Evolutionary conservation across 2,888 invertebrate species (phyloP), one percentile per base, ranked within the genome.

Genomic region (Trimorus sp.): DNA sequence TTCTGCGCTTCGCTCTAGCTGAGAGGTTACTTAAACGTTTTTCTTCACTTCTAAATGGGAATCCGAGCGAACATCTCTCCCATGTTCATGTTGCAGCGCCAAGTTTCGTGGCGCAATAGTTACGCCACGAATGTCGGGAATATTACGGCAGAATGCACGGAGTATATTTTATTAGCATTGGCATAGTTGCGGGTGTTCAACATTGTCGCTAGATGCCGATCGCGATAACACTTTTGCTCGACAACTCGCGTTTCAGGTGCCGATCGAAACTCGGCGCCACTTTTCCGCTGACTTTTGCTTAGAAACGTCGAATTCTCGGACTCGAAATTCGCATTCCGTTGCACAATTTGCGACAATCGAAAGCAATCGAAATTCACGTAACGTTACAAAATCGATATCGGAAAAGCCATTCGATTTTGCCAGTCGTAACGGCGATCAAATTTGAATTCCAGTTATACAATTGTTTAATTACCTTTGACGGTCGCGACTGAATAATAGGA

Each of bases 111-210:
- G 60, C 68, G 75, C 38, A 75, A 75, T 14, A 42, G 36, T 66
- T 74, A 54, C 42, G 51, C 59, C 65, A 66, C 48, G 58, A 42
- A 65, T 40, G 48, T 58, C 14, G 58, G 54, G 59, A 60, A 75
- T 59, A 53, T 75, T 60, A 68, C 75, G 51, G 53, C 45, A 60
- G 60, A 66, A 58, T 51, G 65, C 42, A 59, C 38, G 58, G 36
- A 59, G 65, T 74, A 51, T 66, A 68, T 59, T 73, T 75, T 75
- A 75, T 75, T 75, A 68, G 75, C 75, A 75, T 68, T 75, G 66
- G 60, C 75, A 68, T 42, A 60, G 36, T 75, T 75, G 66, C 11
- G 53, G 40, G 36, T 48, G 49, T 15, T 26, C 26, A 26, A 26
- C 26, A 14, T 38, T 48, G 54, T 68, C 62, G 48, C 42, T 54